Conservation (phyloP, 2,797 vertebrate species). For the Falco novaeseelandiae region DNA sequence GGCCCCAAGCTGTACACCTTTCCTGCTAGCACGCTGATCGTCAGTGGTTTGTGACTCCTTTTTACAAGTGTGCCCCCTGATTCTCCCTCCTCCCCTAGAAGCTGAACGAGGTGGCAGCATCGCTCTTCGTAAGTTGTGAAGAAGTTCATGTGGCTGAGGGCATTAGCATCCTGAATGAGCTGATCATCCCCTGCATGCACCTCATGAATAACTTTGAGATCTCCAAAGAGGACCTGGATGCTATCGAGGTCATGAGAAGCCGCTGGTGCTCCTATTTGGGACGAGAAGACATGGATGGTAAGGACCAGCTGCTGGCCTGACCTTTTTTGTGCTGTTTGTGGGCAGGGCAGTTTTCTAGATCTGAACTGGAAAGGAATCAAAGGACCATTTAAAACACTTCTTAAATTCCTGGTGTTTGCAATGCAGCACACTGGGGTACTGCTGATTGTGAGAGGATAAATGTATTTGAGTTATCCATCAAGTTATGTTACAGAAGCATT, state of each 20-base stretch:
- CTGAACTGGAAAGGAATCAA: not conserved
- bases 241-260: constrained; percentile 89
- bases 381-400: not conserved
- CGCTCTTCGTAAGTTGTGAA: constrained; percentile 85
- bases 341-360: not conserved
- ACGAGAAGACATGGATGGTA: constrained; percentile 89
- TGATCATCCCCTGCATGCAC: constrained; percentile 95
- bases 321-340: not conserved
- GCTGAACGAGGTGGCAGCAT: constrained; percentile 86
- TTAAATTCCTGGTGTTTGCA: not conserved
- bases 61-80: not conserved
- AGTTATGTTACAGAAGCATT: not conserved
- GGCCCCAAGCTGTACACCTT: not conserved
- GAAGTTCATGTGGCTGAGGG: constrained; percentile 85
- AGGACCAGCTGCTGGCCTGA: not conserved
- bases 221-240: constrained; percentile 87
- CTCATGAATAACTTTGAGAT: constrained; percentile 86
- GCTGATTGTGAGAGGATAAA: not conserved
- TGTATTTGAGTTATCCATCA: not conserved
- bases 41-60: not conserved
- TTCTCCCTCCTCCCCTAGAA: constrained; percentile 75
- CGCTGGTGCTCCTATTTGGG: constrained; percentile 94
- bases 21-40: not conserved
- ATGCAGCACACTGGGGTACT: not conserved
- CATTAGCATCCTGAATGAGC: constrained; percentile 88